Base-by-base conservation (phyloP, 1,140 invertebrate genomes). In the Zaprionus lachaisei region DNA sequence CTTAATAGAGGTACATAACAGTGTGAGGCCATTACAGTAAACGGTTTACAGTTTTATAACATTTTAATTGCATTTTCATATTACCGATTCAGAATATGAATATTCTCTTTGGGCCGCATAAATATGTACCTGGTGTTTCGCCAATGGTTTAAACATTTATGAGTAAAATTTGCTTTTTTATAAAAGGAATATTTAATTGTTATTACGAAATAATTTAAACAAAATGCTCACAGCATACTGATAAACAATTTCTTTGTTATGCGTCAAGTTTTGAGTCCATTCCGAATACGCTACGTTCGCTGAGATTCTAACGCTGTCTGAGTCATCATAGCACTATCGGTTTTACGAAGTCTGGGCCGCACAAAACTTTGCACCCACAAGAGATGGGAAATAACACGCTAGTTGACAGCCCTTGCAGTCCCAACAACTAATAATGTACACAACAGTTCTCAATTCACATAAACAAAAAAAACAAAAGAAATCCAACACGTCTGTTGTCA, bases 301-400 rank as follows among this genome's bases (percentile, higher is more conserved):
- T 20, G 26, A 24, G 34, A 41, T 44, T 28, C 7, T 54, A 41
- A 28, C 17, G 1, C 5, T 31, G 26, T 11, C 14, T 75, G 67
- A 75, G 41, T 75, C 72, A 75, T 64, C 31, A 11, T 4, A 4
- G 38, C 51, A 63, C 49, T 75, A 74, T 70, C 66, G 20, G 11
- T n/a, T 63, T 63, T 56, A 70, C 57, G 28, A 63, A 31, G 58
- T 69, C 57, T 69, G 66, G 65, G 20, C 15, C 15, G 37, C 31
- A 34, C 54, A 55, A 55, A 38, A 60, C 63, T 51, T 72, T 58
- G 49, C 55, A 51, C 56, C 17, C 64, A 26, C 54, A 28, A 22
- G n/a, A 49, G 28, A 62, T 62, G 37, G 49, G 37, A 3, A 69
- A 68, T 24, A 38, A 55, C 28, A 14, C 4, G 3, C 24, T n/a